Conservation (phyloP, 1,140 invertebrate genomes). For the Chrysomallon squamiferum region DNA sequence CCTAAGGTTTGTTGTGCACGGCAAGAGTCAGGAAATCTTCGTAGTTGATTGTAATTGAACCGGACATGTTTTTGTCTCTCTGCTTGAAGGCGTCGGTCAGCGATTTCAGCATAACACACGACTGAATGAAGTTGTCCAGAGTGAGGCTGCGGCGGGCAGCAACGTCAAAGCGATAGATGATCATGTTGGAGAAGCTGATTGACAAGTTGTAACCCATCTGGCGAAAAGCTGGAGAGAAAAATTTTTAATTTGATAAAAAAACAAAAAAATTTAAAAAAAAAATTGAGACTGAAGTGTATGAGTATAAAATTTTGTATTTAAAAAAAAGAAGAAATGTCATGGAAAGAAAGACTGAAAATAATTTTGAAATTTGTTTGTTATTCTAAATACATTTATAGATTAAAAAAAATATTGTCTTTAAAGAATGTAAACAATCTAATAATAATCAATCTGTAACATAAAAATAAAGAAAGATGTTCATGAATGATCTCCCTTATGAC, state of each 20-base stretch:
- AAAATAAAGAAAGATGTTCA: no score
- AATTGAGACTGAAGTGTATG: no score
- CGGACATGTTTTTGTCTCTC: conserved; percentile 77
- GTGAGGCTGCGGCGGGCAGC: conserved; percentile 67
- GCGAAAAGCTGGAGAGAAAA: conserved; percentile 76
- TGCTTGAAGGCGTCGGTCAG: conserved; percentile 83
- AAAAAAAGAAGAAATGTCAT: conserved; percentile 3
- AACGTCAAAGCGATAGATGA: conserved; percentile 74
- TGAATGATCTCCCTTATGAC: no score
- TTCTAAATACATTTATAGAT: no score
- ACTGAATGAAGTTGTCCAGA: conserved; percentile 86
- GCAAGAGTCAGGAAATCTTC: conserved; percentile 85
- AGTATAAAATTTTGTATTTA: no score
- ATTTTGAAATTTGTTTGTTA: no score
- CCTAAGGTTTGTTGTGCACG: conserved; percentile 62
- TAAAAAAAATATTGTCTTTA: no score
- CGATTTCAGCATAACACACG: conserved; percentile 85
- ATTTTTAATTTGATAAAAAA: no score
- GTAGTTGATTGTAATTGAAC: conserved; percentile 79
- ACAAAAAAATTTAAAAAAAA: no score
- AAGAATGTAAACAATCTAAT: no score
- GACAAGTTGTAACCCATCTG: conserved; percentile 90
- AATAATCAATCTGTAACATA: no score
- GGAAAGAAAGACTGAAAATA: no score
- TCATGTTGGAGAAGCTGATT: conserved; percentile 77